phyloP scores from a whole-genome alignment of 2,797 vertebrate species.

The Pangasius djambal region DNA sequence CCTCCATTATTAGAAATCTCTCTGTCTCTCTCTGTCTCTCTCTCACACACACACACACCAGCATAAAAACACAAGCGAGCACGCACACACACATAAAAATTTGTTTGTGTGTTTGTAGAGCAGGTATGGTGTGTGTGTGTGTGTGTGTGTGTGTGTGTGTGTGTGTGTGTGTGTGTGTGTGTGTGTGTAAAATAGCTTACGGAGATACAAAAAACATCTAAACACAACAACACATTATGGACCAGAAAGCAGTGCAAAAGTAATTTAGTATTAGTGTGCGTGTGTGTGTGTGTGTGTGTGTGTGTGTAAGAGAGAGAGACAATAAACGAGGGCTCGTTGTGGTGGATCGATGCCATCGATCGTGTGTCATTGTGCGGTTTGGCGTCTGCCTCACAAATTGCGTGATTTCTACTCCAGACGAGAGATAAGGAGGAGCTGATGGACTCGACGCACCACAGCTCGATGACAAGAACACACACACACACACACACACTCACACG shows the following conservation, averaged over 20 bases:
- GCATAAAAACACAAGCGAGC: not conserved
- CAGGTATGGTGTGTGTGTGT: too few relatives aligned
- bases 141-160: too few relatives aligned
- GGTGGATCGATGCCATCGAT: constrained; percentile 75
- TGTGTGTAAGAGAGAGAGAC: not conserved
- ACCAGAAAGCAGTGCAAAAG: too few relatives aligned
- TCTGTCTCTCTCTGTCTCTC: not conserved
- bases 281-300: constrained; percentile 2
- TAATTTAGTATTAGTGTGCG: not conserved
- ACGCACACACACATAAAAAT: not conserved
- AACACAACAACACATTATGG: too few relatives aligned
- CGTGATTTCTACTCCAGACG: constrained; percentile 70
- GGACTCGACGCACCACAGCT: constrained; percentile 67
- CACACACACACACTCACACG: not conserved
- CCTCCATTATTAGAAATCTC: not conserved
- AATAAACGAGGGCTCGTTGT: constrained; percentile 20
- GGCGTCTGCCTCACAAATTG: constrained; percentile 68
- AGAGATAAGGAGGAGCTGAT: constrained; percentile 79
- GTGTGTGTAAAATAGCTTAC: too few relatives aligned
- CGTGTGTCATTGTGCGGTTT: constrained; percentile 73
- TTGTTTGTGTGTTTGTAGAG: too few relatives aligned
- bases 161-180: too few relatives aligned
- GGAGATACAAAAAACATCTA: too few relatives aligned
- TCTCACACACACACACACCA: not conserved
- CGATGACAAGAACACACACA: constrained; percentile 16